Conservation (phyloP, 2,113 vertebrate species). For the Fregetta grallaria region DNA sequence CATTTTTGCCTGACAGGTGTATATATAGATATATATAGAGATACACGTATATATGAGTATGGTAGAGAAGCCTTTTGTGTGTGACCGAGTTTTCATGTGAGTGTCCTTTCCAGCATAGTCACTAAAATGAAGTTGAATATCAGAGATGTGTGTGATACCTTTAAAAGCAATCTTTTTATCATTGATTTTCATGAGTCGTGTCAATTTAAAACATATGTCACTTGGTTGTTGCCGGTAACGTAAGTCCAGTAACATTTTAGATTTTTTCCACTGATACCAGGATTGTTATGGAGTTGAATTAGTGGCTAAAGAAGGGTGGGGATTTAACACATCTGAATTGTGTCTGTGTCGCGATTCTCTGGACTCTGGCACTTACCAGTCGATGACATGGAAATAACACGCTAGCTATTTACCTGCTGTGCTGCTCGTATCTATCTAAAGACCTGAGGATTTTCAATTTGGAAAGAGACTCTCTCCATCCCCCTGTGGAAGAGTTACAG, state of each 20-base stretch:
- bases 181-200: background rate
- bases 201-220: background rate
- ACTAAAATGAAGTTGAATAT: background rate
- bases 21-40: background rate
- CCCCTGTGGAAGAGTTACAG: background rate
- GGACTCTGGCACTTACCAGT: background rate
- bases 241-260: background rate
- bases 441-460: background rate
- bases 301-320: background rate
- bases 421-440: background rate
- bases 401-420: background rate
- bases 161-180: background rate
- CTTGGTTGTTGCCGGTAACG: background rate
- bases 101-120: background rate
- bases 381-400: background rate
- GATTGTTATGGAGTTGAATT: background rate
- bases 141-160: background rate
- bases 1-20: background rate
- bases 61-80: background rate
- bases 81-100: background rate
- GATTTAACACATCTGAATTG: background rate
- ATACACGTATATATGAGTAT: background rate
- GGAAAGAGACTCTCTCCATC: background rate
- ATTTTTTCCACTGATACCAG: background rate
- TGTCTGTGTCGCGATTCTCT: background rate